These are phyloP conservation scores for Litoditis marina DNA, from an alignment of 2,888 invertebrate genomes.

Conservation along the genomic window DNA sequence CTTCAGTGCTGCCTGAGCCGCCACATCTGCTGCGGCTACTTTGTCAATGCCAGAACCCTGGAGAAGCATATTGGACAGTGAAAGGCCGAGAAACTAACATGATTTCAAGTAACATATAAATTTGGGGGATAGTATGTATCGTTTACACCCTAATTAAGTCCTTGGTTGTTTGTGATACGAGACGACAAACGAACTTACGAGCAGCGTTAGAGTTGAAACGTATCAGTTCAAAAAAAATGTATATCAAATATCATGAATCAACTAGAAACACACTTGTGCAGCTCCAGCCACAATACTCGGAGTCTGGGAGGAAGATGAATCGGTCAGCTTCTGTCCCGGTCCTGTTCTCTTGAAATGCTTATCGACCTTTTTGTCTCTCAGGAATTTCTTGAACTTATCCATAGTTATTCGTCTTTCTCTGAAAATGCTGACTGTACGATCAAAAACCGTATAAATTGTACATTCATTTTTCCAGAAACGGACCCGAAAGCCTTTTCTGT, in stretches of 20 bases:
- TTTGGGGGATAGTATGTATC: too few species aligned
- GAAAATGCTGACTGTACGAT: slow-evolving; percentile 5
- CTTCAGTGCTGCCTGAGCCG: slow-evolving; percentile 37
- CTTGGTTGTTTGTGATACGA: too few species aligned
- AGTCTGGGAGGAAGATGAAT: slow-evolving; percentile 19
- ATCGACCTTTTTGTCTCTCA: slow-evolving; percentile 47
- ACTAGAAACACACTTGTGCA: slow-evolving; percentile 20
- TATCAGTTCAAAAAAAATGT: too few species aligned
- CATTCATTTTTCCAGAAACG: neutral
- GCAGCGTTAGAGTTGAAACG: too few species aligned
- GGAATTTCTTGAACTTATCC: slow-evolving; percentile 50
- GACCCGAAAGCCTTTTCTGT: neutral
- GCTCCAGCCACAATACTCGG: slow-evolving; percentile 21
- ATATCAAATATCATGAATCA: too few species aligned
- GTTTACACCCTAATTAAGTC: too few species aligned
- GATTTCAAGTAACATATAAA: too few species aligned
- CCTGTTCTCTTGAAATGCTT: slow-evolving; percentile 49
- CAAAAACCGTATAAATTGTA: neutral
- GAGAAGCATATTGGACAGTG: neutral
- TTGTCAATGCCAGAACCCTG: slow-evolving; percentile 24
- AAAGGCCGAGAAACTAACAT: too few species aligned
- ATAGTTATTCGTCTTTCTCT: slow-evolving; percentile 35
- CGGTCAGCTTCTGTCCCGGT: slow-evolving; percentile 35
- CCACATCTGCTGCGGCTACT: slow-evolving; percentile 31
- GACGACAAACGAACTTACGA: too few species aligned